phyloP scores from a whole-genome alignment of 2,797 vertebrate genomes.

The Gouania willdenowi region DNA sequence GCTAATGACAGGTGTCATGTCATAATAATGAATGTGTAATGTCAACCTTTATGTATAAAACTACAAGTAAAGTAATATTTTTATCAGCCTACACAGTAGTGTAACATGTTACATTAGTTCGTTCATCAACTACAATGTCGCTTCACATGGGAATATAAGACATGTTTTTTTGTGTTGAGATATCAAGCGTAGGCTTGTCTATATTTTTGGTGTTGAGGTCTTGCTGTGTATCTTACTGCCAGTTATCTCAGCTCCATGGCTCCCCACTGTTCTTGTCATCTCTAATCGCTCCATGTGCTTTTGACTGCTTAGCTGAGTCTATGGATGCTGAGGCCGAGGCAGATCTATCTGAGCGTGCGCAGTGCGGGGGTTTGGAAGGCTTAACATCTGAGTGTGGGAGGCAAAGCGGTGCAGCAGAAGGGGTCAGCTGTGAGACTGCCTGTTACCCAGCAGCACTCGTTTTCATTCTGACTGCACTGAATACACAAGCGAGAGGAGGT shows the following conservation, averaged over 20 bases:
- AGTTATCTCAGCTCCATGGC: slow-evolving; percentile 27
- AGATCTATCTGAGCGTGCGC: slow-evolving; percentile 39
- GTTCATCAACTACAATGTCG: too few species aligned
- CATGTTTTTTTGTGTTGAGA: too few species aligned
- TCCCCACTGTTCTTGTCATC: slow-evolving; percentile 46
- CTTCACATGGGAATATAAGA: too few species aligned
- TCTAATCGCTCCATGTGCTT: slow-evolving; percentile 23
- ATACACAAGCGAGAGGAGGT: neutral
- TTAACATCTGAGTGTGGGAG: slow-evolving; percentile 32
- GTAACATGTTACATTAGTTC: too few species aligned
- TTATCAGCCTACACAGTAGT: too few species aligned
- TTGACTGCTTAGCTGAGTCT: slow-evolving; percentile 35
- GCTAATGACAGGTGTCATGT: too few species aligned
- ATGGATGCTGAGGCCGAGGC: slow-evolving; percentile 9
- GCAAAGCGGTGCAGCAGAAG: slow-evolving; percentile 22
- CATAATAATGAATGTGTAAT: too few species aligned
- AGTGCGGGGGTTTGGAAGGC: slow-evolving; percentile 23
- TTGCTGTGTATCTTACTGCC: slow-evolving; percentile 10
- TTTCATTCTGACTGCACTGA: slow-evolving; percentile 7
- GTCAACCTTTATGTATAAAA: too few species aligned
- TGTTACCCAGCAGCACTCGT: slow-evolving; percentile 14
- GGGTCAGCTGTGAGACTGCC: slow-evolving; percentile 17
- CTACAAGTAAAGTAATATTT: too few species aligned
- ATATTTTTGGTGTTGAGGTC: slow-evolving; percentile 1
- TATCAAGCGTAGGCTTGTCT: neutral